Evolutionary conservation across 2,797 vertebrate species (phyloP), one percentile per base, ranked within the genome.

Genomic region (Mormyrus hasselquistii): DNA sequence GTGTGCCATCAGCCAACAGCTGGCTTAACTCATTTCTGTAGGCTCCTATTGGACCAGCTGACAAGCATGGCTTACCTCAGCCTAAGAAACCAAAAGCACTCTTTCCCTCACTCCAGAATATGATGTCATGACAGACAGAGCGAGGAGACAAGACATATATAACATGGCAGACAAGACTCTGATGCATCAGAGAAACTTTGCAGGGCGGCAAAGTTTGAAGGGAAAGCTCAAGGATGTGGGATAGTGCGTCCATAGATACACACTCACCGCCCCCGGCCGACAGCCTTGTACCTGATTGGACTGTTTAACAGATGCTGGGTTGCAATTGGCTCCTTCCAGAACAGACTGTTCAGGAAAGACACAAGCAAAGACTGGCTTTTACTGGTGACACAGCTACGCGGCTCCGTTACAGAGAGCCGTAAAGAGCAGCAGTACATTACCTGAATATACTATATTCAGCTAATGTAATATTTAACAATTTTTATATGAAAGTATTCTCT

Each of bases 231-330:
- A 90, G 91, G 57, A 92, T 83, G 91, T 76, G 89, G 92, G 89
- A 92, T 92, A 90, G 91, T 5, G 92, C 89, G 92, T 92, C 86
- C 89, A 91, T 89, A n/a, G 91, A 91, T 90, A 92, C 90, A 91
- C 92, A 95, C 95, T 96, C 95, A 96, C 95, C 95, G 92, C 92
- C 41, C 12, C 94, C 91, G 95, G 95, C 93, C 88, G 94, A 76
- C 93, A 93, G 87, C 93, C 94, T 92, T 94, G 93, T 91, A 94
- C 94, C 94, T 95, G 95, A 95, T 95, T 96, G 94, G 95, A 95
- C 89, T 91, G 94, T 96, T 96, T 96, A 92, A 95, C 79, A 38
- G 95, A 95, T 0, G 93, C 92, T 87, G 93, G 90, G 93, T 94
- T 96, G 94, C 94, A 95, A 93, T 96, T 96, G 90, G 92, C 93